Conservation (phyloP, 2,797 vertebrate species). For the Pangasius macronema region DNA sequence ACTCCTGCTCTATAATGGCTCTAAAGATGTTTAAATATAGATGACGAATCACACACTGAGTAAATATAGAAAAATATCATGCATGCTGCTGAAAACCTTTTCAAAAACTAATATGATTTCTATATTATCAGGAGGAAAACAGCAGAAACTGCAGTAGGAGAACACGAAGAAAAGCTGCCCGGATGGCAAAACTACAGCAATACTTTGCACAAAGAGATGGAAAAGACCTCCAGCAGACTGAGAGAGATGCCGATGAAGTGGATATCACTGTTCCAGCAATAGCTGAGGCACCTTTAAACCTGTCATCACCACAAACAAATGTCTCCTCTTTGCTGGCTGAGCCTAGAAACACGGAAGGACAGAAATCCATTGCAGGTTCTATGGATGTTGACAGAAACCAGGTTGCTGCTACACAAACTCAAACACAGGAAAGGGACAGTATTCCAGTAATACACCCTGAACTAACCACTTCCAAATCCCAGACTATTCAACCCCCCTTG, state of each 20-base stretch:
- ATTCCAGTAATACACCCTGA: constrained; percentile 17
- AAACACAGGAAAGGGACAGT: constrained; percentile 26
- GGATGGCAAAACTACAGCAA: constrained; percentile 65
- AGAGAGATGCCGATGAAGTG: constrained; percentile 16
- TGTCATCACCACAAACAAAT: constrained; percentile 40
- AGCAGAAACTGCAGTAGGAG: constrained; percentile 59
- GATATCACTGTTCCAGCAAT: constrained; percentile 38
- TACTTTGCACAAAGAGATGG: constrained; percentile 60
- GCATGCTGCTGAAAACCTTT: background rate
- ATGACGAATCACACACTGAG: background rate
- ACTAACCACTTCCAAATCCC: constrained; percentile 20
- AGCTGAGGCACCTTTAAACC: constrained; percentile 42
- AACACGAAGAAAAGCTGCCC: constrained; percentile 63
- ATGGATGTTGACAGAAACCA: constrained; percentile 31
- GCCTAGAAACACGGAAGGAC: constrained; percentile 20
- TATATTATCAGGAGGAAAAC: constrained; percentile 67
- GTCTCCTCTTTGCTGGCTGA: constrained; percentile 31
- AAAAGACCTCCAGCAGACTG: constrained; percentile 22
- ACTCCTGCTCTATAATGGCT: background rate
- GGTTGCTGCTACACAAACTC: constrained; percentile 7
- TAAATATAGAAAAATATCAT: background rate
- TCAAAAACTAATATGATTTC: constrained; percentile 39
- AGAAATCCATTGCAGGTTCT: constrained; percentile 32
- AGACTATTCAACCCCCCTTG: background rate
- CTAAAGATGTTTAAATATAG: background rate